These are phyloP conservation scores for Stichopus horrens DNA, from an alignment of 53 echinoderm and acorn worm species.

Conservation along the genomic window DNA sequence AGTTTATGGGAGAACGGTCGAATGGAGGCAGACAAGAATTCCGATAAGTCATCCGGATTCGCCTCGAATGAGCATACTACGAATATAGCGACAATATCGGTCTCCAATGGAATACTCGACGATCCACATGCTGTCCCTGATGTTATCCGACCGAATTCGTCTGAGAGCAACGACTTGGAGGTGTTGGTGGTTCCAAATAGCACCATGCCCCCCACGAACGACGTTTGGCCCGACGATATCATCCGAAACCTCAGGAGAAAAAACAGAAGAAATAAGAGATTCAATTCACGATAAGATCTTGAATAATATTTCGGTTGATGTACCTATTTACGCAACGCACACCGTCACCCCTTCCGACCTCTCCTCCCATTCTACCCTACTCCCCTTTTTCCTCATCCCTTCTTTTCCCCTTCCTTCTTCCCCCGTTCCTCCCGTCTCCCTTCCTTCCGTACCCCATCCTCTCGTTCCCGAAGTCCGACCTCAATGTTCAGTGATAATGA, in stretches of 20 bases:
- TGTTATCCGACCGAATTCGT: neutral
- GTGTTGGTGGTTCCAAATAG: neutral
- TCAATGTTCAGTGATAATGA: too few species aligned
- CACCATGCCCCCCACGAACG: neutral
- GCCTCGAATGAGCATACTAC: slow-evolving; percentile 4
- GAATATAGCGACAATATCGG: slow-evolving; percentile 1
- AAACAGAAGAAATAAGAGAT: neutral
- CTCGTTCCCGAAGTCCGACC: too few species aligned
- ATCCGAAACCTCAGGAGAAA: slow-evolving; percentile 1
- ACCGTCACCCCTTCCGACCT: too few species aligned
- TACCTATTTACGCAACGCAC: too few species aligned
- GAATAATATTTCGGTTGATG: too few species aligned
- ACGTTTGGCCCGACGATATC: neutral
- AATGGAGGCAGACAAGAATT: neutral
- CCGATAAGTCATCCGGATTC: slow-evolving; percentile 25
- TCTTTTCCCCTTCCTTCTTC: too few species aligned
- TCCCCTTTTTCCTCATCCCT: too few species aligned
- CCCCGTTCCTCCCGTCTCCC: too few species aligned
- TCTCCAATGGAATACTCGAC: neutral
- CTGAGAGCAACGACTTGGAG: neutral
- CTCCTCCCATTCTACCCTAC: too few species aligned
- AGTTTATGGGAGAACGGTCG: neutral
- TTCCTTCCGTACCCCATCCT: too few species aligned
- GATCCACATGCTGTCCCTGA: neutral
- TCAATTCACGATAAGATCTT: neutral